phyloP scores from a whole-genome alignment of 2,113 vertebrate species.

The Coryphaenoides rupestris region DNA sequence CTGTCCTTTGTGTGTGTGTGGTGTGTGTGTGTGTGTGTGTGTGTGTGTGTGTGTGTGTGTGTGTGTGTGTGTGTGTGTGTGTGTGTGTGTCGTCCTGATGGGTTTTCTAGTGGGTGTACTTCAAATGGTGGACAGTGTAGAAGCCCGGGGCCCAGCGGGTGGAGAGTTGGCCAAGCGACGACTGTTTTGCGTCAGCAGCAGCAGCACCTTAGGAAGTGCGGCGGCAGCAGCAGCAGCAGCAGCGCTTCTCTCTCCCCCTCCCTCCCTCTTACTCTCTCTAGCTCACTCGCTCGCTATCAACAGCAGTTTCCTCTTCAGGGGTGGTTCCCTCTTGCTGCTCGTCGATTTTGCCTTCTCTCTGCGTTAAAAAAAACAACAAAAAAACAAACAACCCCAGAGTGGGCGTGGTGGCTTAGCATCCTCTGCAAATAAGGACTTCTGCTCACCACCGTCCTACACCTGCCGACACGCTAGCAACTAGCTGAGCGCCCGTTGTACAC shows the following conservation, averaged over 20 bases:
- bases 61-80: too few relatives aligned
- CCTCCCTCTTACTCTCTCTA: too few relatives aligned
- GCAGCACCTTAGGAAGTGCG: constrained; percentile 20
- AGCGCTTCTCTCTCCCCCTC: too few relatives aligned
- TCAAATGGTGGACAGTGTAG: too few relatives aligned
- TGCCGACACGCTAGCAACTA: too few relatives aligned
- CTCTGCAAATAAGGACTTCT: constrained; percentile 34
- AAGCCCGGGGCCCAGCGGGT: constrained; percentile 8
- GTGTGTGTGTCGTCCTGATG: too few relatives aligned
- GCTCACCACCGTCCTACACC: too few relatives aligned
- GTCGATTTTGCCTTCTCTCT: constrained; percentile 41
- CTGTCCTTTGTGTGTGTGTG: too few relatives aligned
- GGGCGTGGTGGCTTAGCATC: constrained; percentile 43
- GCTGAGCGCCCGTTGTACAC: too few relatives aligned
- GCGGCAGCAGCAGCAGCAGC: neutral
- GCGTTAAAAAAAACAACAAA: constrained; percentile 50
- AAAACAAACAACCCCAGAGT: constrained; percentile 42
- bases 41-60: too few relatives aligned
- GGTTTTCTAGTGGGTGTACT: too few relatives aligned
- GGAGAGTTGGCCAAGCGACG: constrained; percentile 16
- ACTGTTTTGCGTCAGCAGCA: constrained; percentile 28
- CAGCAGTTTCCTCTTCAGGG: constrained; percentile 57
- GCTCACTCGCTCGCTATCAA: constrained; percentile 19
- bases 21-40: too few relatives aligned
- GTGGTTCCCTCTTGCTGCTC: constrained; percentile 50